Percentiles rank a stretch among this genome's conserved stretches.
These are phyloP conservation scores for Lucinisca nassula DNA, from an alignment of 2,888 invertebrate genomes.

Conservation along the genomic window DNA sequence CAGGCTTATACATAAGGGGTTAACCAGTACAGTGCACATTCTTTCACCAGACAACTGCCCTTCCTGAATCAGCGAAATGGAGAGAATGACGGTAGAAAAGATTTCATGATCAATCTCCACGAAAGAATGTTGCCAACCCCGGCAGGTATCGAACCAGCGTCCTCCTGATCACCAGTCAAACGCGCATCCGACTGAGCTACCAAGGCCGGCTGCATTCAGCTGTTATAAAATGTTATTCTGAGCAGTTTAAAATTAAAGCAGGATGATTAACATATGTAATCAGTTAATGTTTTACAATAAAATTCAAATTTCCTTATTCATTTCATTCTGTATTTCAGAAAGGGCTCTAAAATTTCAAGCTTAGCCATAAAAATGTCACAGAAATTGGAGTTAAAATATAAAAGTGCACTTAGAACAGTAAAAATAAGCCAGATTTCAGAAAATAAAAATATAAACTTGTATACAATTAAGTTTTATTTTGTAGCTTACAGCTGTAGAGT, in stretches of 20 bases:
- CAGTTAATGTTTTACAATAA: not conserved
- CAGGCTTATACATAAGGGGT: too few species aligned
- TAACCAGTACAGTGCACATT: too few species aligned
- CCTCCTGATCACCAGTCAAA: too few species aligned
- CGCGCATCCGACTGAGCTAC: too few species aligned
- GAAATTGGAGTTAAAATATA: not conserved
- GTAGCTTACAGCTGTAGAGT: not conserved
- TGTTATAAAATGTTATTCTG: not conserved
- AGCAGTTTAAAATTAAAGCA: not conserved
- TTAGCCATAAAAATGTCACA: not conserved
- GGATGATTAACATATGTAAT: not conserved
- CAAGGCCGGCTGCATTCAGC: too few species aligned
- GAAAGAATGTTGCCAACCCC: too few species aligned
- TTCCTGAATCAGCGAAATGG: too few species aligned
- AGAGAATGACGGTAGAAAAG: too few species aligned
- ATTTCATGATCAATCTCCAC: too few species aligned
- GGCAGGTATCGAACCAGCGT: too few species aligned
- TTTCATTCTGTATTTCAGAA: not conserved
- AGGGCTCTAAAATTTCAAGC: not conserved
- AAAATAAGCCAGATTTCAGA: not conserved
- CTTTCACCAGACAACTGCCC: too few species aligned
- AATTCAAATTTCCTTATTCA: not conserved
- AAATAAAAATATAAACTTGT: not conserved
- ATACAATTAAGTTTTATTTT: not conserved
- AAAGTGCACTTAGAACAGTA: not conserved